phyloP scores from a whole-genome alignment of 2,888 invertebrate species.

The Dynastes maya region DNA sequence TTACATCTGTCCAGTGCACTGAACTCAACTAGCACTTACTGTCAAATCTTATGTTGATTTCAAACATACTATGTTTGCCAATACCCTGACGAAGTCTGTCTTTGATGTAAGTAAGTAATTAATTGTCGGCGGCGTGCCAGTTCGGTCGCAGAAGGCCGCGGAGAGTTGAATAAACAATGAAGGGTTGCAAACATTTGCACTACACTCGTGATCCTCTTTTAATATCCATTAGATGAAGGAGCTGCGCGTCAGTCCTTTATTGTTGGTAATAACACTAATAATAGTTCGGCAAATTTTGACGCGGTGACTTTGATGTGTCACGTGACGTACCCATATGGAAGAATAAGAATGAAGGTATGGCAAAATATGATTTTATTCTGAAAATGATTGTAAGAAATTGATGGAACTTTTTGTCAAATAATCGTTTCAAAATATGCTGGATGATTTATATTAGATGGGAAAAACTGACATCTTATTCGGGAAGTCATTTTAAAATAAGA shows the following conservation, averaged over 20 bases:
- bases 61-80: not conserved
- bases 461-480: too few relatives aligned
- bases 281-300: not conserved
- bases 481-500: too few relatives aligned
- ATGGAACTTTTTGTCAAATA: too few relatives aligned
- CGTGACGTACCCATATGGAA: not conserved
- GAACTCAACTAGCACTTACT: not conserved
- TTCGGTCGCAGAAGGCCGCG: not conserved
- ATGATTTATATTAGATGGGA: too few relatives aligned
- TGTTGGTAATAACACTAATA: slow-evolving; percentile 1
- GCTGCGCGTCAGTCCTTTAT: slow-evolving; percentile 12
- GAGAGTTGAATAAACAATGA: slow-evolving; percentile 38
- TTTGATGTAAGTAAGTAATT: slow-evolving; percentile 18
- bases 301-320: slow-evolving; percentile 9
- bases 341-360: not conserved
- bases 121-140: not conserved
- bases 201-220: slow-evolving; percentile 64
- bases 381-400: too few relatives aligned
- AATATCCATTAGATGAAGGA: slow-evolving; percentile 58
- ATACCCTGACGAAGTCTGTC: not conserved
- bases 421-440: too few relatives aligned
- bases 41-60: not conserved
- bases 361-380: not conserved
- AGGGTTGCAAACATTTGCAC: slow-evolving; percentile 67
- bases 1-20: not conserved